A percentile compares a stretch with the other conserved stretches of the same genome.
These are phyloP conservation scores for Muricea muricata DNA, from an alignment of 92 coral and sea anemone genomes.

Conservation along the genomic window DNA sequence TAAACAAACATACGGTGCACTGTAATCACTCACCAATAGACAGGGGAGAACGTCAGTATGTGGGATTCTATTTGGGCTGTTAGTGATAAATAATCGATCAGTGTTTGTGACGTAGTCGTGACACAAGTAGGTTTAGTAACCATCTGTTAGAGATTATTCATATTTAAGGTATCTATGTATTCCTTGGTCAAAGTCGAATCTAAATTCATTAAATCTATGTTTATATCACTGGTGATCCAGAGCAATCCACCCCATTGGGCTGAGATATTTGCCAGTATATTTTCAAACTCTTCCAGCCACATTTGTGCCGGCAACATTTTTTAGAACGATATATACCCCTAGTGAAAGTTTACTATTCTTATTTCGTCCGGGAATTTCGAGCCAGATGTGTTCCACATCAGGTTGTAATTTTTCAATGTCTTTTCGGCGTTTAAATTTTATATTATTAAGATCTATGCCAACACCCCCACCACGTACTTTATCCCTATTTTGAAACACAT, in stretches of 20 bases:
- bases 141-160: constrained; percentile 16
- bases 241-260: constrained; percentile 31
- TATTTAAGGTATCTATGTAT: constrained; percentile 10
- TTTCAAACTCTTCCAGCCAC: not conserved
- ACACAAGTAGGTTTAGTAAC: constrained; percentile 42
- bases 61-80: constrained; percentile 21
- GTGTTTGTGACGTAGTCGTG: constrained; percentile 32
- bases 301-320: not conserved
- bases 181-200: not conserved
- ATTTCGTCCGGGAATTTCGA: too few species aligned
- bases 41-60: constrained; percentile 52
- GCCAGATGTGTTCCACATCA: too few species aligned
- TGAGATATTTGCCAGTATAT: not conserved
- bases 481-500: too few species aligned
- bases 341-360: too few species aligned
- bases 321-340: not conserved
- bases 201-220: not conserved
- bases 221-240: not conserved
- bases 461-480: too few species aligned
- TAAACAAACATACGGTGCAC: constrained; percentile 43
- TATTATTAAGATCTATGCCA: too few species aligned
- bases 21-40: constrained; percentile 37
- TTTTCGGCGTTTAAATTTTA: too few species aligned
- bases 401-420: too few species aligned
- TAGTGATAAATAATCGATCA: constrained; percentile 46